These are phyloP conservation scores for Paracentrotus lividus DNA, from an alignment of 53 echinoderm and acorn worm species.

Conservation along the genomic window DNA sequence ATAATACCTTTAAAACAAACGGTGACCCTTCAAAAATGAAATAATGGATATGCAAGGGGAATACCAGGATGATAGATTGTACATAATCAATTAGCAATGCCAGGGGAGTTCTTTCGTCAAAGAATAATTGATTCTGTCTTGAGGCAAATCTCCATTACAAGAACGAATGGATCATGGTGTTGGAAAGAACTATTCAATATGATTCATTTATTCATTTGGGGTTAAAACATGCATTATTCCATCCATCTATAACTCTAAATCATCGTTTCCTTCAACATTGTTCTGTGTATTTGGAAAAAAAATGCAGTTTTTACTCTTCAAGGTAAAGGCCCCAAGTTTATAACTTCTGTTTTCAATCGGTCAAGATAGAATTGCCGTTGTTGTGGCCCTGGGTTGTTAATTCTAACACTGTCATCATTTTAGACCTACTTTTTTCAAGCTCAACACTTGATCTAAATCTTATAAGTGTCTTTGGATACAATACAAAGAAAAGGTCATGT, in stretches of 20 bases:
- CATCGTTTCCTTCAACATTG: neutral
- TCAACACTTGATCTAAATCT: too few species aligned
- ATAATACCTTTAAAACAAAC: neutral
- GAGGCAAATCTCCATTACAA: neutral
- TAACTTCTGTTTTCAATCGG: too few species aligned
- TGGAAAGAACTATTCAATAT: neutral
- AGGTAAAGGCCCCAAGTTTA: too few species aligned
- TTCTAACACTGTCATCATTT: too few species aligned
- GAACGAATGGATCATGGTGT: neutral
- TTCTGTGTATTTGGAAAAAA: too few species aligned
- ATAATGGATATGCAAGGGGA: neutral
- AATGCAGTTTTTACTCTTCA: too few species aligned
- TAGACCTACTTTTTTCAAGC: too few species aligned
- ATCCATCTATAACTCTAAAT: slow-evolving; percentile 6
- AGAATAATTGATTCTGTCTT: neutral
- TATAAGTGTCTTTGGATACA: too few species aligned
- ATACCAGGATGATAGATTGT: neutral
- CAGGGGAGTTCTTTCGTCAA: slow-evolving; percentile 5
- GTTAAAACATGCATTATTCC: neutral
- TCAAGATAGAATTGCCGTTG: too few species aligned
- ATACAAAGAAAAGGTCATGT: too few species aligned
- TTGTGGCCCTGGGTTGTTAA: too few species aligned
- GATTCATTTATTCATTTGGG: slow-evolving; percentile 1
- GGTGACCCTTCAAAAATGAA: neutral
- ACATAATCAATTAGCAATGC: neutral